Conservation (phyloP, 1,140 invertebrate species). For the Melipona quadrifasciata region DNA sequence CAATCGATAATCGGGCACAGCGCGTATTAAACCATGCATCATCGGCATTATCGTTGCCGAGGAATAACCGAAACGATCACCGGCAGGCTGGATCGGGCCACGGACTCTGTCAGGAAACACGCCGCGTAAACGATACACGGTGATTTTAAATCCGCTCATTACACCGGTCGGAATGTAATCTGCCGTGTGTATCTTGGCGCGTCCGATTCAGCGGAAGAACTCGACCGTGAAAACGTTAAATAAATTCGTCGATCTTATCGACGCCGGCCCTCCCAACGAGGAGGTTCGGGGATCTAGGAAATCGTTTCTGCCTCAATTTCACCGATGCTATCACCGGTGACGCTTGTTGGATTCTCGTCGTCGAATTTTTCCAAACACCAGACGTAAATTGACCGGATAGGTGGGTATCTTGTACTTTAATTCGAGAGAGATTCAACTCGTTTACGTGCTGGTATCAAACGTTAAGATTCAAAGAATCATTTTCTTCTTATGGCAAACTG, state of each 20-base stretch:
- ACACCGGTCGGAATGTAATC: slow-evolving; percentile 47
- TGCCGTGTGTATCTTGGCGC: slow-evolving; percentile 34
- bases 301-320: slow-evolving; percentile 27
- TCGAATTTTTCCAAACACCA: too few relatives aligned
- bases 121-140: slow-evolving; percentile 49
- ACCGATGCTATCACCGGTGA: neutral
- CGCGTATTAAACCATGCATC: slow-evolving; percentile 63
- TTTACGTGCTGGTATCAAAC: neutral
- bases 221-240: slow-evolving; percentile 45
- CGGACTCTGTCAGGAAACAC: slow-evolving; percentile 15
- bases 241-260: slow-evolving; percentile 52
- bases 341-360: neutral
- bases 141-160: slow-evolving; percentile 55
- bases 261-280: neutral
- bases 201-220: slow-evolving; percentile 42
- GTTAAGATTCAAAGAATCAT: neutral
- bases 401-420: neutral
- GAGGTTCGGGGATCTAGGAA: slow-evolving; percentile 27
- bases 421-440: neutral
- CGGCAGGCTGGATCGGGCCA: neutral
- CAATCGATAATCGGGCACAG: slow-evolving; percentile 74
- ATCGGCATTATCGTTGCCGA: slow-evolving; percentile 62
- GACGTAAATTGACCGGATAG: neutral
- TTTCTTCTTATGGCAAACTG: neutral
- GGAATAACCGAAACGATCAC: slow-evolving; percentile 51